A percentile compares a stretch with the other conserved stretches of the same genome.
Evolutionary conservation across 2,888 invertebrate species (phyloP).

Genomic region (Amorpha juglandis): DNA sequence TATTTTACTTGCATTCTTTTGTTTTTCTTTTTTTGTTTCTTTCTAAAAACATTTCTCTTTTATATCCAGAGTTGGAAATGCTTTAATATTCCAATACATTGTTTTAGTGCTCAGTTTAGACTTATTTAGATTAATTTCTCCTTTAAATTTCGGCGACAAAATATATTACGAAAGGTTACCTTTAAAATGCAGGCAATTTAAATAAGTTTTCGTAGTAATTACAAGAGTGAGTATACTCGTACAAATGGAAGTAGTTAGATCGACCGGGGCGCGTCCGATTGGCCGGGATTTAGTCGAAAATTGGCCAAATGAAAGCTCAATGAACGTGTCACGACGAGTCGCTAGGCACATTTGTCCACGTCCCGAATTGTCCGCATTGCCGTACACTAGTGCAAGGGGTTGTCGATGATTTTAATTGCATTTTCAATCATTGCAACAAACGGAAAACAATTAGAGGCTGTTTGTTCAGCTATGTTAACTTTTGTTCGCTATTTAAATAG

Average conservation of each 20-base stretch:
- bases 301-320: slow-evolving; percentile 83
- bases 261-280: slow-evolving; percentile 62
- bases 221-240: slow-evolving; percentile 54
- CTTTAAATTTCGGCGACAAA: too few species aligned
- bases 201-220: neutral
- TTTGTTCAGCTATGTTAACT: too few species aligned
- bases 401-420: slow-evolving; percentile 41
- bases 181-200: neutral
- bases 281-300: slow-evolving; percentile 80
- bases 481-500: too few species aligned
- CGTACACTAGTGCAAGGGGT: slow-evolving; percentile 62
- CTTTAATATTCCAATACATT: neutral
- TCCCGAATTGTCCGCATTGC: slow-evolving; percentile 81
- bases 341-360: slow-evolving; percentile 79
- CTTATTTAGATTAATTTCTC: too few species aligned
- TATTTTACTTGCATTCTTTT: slow-evolving; percentile 10
- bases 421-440: neutral
- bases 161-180: neutral
- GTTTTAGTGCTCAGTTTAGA: neutral
- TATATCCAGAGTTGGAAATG: neutral
- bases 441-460: neutral
- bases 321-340: slow-evolving; percentile 80
- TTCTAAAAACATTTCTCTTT: neutral
- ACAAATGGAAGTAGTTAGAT: slow-evolving; percentile 65
- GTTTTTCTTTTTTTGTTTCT: slow-evolving; percentile 2